A percentile compares a stretch with the other conserved stretches of the same genome.
phyloP scores from a whole-genome alignment of 2,113 vertebrate species.

The Atlantisia rogersi region DNA sequence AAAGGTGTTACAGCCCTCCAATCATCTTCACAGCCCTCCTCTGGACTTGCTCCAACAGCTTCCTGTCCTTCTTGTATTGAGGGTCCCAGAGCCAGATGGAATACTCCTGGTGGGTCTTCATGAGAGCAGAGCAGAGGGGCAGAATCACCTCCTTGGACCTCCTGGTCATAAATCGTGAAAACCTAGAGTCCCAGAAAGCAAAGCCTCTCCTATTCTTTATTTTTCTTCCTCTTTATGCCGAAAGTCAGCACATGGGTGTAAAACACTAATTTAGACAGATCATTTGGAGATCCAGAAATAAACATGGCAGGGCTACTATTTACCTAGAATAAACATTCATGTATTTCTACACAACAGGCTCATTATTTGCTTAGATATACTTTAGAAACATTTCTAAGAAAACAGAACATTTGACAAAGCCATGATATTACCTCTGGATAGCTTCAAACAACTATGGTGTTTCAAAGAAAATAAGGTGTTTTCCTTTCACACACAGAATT shows the following conservation, averaged over 20 bases:
- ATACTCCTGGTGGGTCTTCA: too few relatives aligned
- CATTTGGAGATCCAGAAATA: neutral
- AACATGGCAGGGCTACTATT: neutral
- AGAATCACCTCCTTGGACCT: too few relatives aligned
- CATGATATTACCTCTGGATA: neutral
- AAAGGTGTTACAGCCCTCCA: too few relatives aligned
- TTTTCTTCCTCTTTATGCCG: neutral
- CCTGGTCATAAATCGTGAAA: neutral
- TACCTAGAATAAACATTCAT: neutral
- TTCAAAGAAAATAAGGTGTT: neutral
- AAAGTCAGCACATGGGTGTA: neutral
- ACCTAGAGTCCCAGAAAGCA: neutral
- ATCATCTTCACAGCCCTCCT: too few relatives aligned
- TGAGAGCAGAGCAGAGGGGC: too few relatives aligned
- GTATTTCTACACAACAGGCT: neutral
- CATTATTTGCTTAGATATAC: neutral
- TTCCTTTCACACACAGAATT: neutral
- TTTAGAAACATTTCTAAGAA: neutral
- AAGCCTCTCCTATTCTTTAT: neutral
- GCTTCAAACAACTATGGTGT: neutral
- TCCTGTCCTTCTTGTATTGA: too few relatives aligned
- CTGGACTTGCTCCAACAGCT: too few relatives aligned
- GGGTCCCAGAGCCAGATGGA: too few relatives aligned
- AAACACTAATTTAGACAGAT: neutral
- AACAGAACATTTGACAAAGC: neutral